Conservation (phyloP, 2,113 vertebrate species). For the Poeciliopsis prolifica region DNA sequence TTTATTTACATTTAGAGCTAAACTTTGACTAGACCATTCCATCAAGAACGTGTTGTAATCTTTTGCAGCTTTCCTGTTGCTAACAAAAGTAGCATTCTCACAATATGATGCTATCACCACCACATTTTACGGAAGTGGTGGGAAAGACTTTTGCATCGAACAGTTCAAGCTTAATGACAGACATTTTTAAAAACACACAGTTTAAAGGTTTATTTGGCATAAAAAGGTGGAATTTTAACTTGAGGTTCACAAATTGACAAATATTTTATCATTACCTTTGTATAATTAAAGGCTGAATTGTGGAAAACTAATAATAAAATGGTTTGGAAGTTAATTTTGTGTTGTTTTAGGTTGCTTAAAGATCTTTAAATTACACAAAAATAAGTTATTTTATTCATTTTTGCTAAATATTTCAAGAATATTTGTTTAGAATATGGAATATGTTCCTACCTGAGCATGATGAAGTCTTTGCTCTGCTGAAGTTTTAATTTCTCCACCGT, state of each 20-base stretch:
- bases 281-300: neutral
- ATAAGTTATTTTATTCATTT: neutral
- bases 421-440: neutral
- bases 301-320: neutral
- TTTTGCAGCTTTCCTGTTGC: too few relatives aligned
- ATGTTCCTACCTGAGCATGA: slow-evolving; percentile 32
- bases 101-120: neutral
- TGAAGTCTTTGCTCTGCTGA: slow-evolving; percentile 18
- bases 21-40: too few relatives aligned
- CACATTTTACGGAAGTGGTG: neutral
- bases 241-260: neutral
- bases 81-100: neutral
- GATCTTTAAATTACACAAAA: neutral
- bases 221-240: neutral
- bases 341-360: too few relatives aligned
- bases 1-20: too few relatives aligned
- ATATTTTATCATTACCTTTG: neutral
- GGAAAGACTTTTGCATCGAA: neutral
- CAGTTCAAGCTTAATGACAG: neutral
- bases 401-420: neutral
- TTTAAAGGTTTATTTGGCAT: neutral
- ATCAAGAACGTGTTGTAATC: too few relatives aligned
- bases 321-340: too few relatives aligned
- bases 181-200: too few relatives aligned
- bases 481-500: neutral